phyloP scores from a whole-genome alignment of 1,140 invertebrate species.

The Bombus impatiens region DNA sequence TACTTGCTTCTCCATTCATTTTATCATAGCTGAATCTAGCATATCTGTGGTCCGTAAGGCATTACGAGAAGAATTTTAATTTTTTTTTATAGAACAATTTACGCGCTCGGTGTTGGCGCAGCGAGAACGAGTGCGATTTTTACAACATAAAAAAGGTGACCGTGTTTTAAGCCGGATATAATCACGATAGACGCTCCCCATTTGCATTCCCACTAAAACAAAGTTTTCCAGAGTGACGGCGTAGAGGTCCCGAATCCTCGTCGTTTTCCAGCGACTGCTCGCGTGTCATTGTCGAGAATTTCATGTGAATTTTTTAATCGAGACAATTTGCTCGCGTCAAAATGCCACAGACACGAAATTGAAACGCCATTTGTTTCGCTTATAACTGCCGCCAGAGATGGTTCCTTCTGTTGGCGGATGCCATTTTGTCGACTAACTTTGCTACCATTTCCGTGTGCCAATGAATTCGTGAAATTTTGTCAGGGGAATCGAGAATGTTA shows the following conservation, averaged over 20 bases:
- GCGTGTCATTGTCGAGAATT: constrained; percentile 25
- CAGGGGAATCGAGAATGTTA: background rate
- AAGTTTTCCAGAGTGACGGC: background rate
- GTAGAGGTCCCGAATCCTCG: constrained; percentile 12
- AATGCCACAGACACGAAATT: background rate
- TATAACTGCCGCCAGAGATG: background rate
- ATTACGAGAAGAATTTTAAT: constrained; percentile 9
- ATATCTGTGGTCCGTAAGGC: background rate
- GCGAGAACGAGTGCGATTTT: constrained; percentile 6
- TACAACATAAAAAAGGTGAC: background rate
- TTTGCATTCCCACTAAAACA: background rate
- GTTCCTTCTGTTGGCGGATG: background rate
- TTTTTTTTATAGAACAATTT: constrained; percentile 23
- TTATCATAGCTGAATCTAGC: no score
- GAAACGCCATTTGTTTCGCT: background rate
- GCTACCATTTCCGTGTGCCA: background rate
- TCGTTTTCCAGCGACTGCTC: constrained; percentile 38
- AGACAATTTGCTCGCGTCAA: background rate
- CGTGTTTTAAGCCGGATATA: constrained; percentile 17
- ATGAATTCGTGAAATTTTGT: background rate
- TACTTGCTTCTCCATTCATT: background rate
- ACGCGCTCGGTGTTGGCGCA: background rate
- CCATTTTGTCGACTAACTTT: background rate
- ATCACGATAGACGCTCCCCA: background rate
- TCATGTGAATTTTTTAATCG: constrained; percentile 23